Evolutionary conservation across 1,140 invertebrate genomes (phyloP).

Genomic region (Apis mellifera): DNA sequence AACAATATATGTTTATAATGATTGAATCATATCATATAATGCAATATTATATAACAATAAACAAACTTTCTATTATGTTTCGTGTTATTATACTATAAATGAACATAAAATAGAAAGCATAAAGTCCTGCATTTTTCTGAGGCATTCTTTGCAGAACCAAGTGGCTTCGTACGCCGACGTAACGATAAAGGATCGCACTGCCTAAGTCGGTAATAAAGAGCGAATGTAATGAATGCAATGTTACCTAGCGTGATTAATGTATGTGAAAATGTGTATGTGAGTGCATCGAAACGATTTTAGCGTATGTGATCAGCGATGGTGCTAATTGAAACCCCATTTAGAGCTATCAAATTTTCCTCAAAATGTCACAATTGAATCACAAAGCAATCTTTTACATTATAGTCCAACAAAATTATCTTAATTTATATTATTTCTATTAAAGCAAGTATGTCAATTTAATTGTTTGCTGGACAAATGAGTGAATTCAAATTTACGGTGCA

Average conservation of each 20-base stretch:
- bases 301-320: constrained; percentile 59
- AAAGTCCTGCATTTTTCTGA: constrained; percentile 14
- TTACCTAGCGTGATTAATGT: constrained; percentile 22
- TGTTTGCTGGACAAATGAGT: background rate
- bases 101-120: background rate
- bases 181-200: constrained; percentile 62
- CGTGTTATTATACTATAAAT: too few relatives aligned
- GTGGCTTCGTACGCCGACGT: constrained; percentile 48
- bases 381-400: background rate
- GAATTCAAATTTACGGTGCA: background rate
- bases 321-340: constrained; percentile 60
- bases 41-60: background rate
- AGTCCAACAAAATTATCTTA: background rate
- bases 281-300: constrained; percentile 33
- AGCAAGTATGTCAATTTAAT: background rate
- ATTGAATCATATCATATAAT: background rate
- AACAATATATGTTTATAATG: background rate
- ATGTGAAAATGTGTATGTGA: constrained; percentile 28
- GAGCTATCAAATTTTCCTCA: constrained; percentile 8
- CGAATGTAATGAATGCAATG: constrained; percentile 33
- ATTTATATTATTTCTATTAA: background rate
- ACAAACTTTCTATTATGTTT: background rate
- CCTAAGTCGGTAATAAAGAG: constrained; percentile 52
- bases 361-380: constrained; percentile 3
- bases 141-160: constrained; percentile 56